Percentiles rank a stretch among this genome's conserved stretches.
Conservation (phyloP, 2,888 invertebrate genomes). For the Octodonta nipae region DNA sequence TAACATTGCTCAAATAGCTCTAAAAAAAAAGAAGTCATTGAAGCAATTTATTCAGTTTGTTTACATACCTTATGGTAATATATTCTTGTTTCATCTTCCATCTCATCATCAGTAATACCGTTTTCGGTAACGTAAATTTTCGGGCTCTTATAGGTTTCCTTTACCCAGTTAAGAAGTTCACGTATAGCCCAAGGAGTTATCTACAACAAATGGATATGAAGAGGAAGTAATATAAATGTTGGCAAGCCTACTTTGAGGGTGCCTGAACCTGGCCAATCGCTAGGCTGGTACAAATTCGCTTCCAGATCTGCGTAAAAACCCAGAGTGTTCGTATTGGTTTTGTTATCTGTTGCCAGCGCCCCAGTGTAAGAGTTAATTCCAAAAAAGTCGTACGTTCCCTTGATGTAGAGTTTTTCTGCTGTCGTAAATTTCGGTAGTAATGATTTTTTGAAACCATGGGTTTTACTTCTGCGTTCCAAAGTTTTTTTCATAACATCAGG, state of each 20-base stretch:
- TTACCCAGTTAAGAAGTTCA: constrained; percentile 4
- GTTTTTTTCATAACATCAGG: constrained; percentile 48
- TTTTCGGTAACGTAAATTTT: constrained; percentile 5
- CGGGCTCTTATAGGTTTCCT: constrained; percentile 4
- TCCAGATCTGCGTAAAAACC: background rate
- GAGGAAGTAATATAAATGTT: background rate
- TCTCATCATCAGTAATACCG: background rate
- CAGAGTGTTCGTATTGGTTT: background rate
- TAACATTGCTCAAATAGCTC: constrained; percentile 37
- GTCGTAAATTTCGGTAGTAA: constrained; percentile 47
- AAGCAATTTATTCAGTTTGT: background rate
- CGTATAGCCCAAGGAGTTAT: background rate
- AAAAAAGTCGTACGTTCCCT: constrained; percentile 54
- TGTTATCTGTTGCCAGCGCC: background rate
- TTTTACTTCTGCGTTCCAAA: constrained; percentile 41
- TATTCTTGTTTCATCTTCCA: constrained; percentile 5
- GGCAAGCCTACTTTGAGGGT: background rate
- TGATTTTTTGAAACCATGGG: constrained; percentile 38
- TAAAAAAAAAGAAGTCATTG: constrained; percentile 9
- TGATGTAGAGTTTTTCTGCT: constrained; percentile 45
- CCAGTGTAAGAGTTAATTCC: constrained; percentile 64
- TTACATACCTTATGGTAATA: constrained; percentile 3
- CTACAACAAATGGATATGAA: background rate
- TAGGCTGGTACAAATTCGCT: background rate
- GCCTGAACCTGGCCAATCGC: background rate